Base-by-base conservation (phyloP, 1,140 invertebrate species). In the Amyelois transitella region DNA sequence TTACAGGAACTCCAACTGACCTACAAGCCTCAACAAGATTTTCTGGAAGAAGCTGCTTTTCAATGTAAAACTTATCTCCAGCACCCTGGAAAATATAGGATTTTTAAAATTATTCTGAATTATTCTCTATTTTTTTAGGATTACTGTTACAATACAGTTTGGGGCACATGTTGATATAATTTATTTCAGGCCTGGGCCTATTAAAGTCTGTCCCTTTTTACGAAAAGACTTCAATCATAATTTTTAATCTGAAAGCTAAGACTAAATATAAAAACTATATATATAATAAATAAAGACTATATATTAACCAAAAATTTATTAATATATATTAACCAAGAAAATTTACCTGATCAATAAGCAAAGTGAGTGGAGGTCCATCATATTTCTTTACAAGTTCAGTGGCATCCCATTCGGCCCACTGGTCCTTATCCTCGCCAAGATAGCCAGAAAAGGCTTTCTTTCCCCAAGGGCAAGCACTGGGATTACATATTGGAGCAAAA, bases 401-500 rank as follows among this genome's bases (percentile, higher is more conserved):
- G 0, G 98, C 94, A 91, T 99, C 98, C 92, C 96, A 99, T 54
- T 94, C 89, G 1, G 91, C 90, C 97, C 97, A 99, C 14, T 89
- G 80, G 5, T 88, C 90, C 71, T 69, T 92, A 74, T 92, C 86
- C 24, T 90, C 85, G 47, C 97, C 97, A 17, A 99, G 89, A 79
- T 99, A 99, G 5, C 94, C 96, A 55, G 84, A 88, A 58, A 99
- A 96, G 7, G 95, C 96, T 81, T 96, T 97, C 43, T 93, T 88
- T 0, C 98, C 98, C 97, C 97, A 99, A 2, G 92, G 91, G 72
- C 94, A 94, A 38, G 93, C 88, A 10, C 89, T 91, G 0, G 98
- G 97, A 89, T 99, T 98, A 50, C 93, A 93, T 74, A 99, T 99
- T 0, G 98, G 97, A 18, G 98, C 92, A 91, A 99, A 99, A n/a